Evolutionary conservation across 2,888 invertebrate genomes (phyloP).

Genomic region (Eupeodes luniger): DNA sequence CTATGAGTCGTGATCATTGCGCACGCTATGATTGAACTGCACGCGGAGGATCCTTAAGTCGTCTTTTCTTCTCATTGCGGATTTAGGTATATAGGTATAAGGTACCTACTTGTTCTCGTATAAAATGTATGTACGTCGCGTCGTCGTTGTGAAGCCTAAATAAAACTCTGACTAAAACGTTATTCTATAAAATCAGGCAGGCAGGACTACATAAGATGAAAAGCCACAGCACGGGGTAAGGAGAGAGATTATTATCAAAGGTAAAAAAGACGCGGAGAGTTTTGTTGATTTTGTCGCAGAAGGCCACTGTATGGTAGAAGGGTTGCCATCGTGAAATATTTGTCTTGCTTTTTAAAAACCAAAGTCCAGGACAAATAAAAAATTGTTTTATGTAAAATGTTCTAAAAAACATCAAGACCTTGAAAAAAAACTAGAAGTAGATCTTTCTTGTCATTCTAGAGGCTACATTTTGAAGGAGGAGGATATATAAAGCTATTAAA

Average conservation of each 20-base stretch:
- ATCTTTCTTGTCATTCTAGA: too few relatives aligned
- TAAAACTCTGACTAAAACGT: conserved; percentile 39
- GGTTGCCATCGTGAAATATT: background rate
- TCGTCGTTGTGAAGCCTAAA: conserved; percentile 28
- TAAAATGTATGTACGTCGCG: too few relatives aligned
- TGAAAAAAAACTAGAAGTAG: too few relatives aligned
- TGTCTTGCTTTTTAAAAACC: too few relatives aligned
- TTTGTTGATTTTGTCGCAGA: conserved; percentile 55
- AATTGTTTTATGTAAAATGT: too few relatives aligned
- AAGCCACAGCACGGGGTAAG: conserved; percentile 39
- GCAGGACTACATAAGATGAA: conserved; percentile 2
- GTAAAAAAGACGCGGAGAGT: background rate
- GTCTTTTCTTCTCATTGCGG: background rate
- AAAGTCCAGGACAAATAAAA: too few relatives aligned
- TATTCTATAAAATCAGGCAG: conserved; percentile 18
- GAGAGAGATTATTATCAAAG: conserved; percentile 42
- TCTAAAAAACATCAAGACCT: too few relatives aligned
- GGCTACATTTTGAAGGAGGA: too few relatives aligned
- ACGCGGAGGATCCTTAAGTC: conserved; percentile 59
- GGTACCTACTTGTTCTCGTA: background rate
- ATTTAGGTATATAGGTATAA: background rate
- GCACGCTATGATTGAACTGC: conserved; percentile 76
- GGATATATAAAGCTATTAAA: too few relatives aligned
- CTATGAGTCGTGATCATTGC: conserved; percentile 76
- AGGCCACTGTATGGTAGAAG: conserved; percentile 46